Base-by-base conservation (phyloP, 2,797 vertebrate species). In the Epinephelus coioides region DNA sequence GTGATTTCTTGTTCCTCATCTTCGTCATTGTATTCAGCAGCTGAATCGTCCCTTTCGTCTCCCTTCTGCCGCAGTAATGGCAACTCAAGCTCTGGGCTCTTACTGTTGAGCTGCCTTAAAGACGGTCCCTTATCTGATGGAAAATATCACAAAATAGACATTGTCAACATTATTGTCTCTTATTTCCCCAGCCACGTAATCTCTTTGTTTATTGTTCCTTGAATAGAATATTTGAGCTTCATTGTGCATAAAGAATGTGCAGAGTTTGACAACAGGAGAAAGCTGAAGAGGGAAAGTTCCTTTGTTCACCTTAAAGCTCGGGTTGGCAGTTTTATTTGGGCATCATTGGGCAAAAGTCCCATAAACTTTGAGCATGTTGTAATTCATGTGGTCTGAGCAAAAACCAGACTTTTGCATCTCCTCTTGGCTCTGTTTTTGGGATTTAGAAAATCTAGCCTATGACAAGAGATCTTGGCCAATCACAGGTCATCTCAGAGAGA, bases 51-150 rank as follows among this genome's bases (percentile, higher is more conserved):
- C 0, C 51, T 74, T 4, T 87, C 72, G 0, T n/a, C 83, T 40
- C 75, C 86, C 25, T 85, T 64, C 34, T 73, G 92, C 63, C 3
- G 89, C 34, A 97, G 93, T 69, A 98, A 92, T 1, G 96, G 95
- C 63, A 98, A 88, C 94, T 97, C 96, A 38, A 97, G 91, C 86
- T 97, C 96, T 0, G 94, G 88, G 62, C 90, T 94, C 53, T 91
- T 85, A 19, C 79, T 93, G 87, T 83, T 93, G n/a, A 93, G 86
- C 21, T 92, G 89, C 71, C 95, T 93, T 23, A 93, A 34, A 10
- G 88, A 86, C 0, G 75, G 75, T 2, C 69, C 73, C 64, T 95
- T 95, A 66, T 79, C 95, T 95, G 79, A 27, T 17, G 62, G 64
- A 59, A 60, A 38, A 63, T 0, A 57, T 4, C 0, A 84, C 10